Evolutionary conservation across 1,140 invertebrate genomes (phyloP).

Genomic region (Drosophila repleta): DNA sequence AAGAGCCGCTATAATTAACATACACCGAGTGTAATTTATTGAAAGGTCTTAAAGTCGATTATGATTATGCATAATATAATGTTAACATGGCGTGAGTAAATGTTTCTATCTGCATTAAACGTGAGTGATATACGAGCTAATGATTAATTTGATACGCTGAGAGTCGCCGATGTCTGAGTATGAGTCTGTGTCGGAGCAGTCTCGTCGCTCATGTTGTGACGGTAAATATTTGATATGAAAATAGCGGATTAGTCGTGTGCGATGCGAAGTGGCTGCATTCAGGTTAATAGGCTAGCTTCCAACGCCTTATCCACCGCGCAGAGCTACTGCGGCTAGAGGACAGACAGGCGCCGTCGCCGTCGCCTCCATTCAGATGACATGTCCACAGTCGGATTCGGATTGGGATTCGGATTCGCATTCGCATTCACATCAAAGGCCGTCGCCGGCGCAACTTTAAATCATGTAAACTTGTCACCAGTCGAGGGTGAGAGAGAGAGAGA

Average conservation of each 20-base stretch:
- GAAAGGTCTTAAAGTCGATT: neutral
- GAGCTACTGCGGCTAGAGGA: neutral
- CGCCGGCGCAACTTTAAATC: constrained; percentile 55
- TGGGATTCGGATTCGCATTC: constrained; percentile 38
- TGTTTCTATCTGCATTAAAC: constrained; percentile 7
- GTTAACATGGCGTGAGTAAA: neutral
- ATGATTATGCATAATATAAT: constrained; percentile 1
- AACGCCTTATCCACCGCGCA: neutral
- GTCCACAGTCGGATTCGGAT: neutral
- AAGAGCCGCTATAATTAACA: too few relatives aligned
- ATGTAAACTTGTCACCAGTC: constrained; percentile 65
- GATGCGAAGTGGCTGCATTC: constrained; percentile 16
- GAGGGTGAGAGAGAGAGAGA: constrained; percentile 23
- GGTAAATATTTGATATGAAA: constrained; percentile 4
- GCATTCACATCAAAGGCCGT: constrained; percentile 55
- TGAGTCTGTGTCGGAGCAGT: constrained; percentile 3
- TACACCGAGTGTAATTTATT: too few relatives aligned
- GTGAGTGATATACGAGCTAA: constrained; percentile 2
- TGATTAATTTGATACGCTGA: constrained; percentile 1
- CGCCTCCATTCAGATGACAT: too few relatives aligned
- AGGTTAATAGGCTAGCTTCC: constrained; percentile 41
- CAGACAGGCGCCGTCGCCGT: constrained; percentile 34
- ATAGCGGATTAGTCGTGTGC: constrained; percentile 21
- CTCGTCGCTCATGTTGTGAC: constrained; percentile 6
- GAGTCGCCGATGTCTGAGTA: neutral